Evolutionary conservation across 1,140 invertebrate species (phyloP).

Genomic region (Reticulitermes speratus): DNA sequence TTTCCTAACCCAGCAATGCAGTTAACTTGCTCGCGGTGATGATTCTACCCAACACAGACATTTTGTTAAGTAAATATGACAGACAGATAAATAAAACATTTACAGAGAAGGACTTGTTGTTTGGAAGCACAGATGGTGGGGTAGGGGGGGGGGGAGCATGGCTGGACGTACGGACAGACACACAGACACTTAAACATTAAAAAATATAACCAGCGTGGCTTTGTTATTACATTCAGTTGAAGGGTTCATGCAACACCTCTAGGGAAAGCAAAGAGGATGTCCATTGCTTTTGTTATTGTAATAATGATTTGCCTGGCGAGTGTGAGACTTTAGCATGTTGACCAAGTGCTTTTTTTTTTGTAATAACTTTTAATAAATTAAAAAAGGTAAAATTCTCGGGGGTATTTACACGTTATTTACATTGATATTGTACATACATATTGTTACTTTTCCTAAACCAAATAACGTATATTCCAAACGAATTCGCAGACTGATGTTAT

Average conservation of each 20-base stretch:
- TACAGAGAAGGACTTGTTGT: neutral
- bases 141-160: no score
- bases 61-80: conserved; percentile 14
- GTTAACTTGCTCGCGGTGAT: no score
- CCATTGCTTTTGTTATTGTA: neutral
- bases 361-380: conserved; percentile 9
- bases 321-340: neutral
- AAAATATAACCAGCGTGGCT: neutral
- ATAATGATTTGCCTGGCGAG: neutral
- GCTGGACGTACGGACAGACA: neutral
- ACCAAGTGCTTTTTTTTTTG: conserved; percentile 1
- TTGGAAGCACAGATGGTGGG: neutral
- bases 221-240: neutral
- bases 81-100: conserved; percentile 9
- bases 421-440: neutral
- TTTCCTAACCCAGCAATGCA: neutral
- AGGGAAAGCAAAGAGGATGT: neutral
- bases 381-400: neutral
- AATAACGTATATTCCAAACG: neutral
- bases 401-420: conserved; percentile 13
- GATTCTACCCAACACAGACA: neutral
- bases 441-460: conserved; percentile 13
- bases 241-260: neutral
- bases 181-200: neutral
- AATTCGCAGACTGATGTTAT: neutral